Evolutionary conservation across 2,113 vertebrate genomes (phyloP), one percentile per base, ranked within the genome.

Genomic region (Bufo gargarizans): DNA sequence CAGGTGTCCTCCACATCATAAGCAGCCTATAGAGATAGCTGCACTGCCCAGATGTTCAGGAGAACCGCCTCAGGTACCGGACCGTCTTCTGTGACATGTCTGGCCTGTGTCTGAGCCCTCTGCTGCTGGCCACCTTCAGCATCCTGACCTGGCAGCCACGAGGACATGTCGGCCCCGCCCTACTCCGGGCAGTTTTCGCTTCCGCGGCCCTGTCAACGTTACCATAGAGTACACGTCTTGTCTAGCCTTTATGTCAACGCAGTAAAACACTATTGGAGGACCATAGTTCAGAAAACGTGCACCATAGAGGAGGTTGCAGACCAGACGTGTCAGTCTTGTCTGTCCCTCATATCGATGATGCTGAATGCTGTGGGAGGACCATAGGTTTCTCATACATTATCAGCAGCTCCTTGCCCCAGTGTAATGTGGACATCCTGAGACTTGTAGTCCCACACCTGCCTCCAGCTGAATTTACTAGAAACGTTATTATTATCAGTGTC

Each of bases 41-140:
- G 33, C 33, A 33, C 33, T 33, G 33, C 33, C 33, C 33, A 33
- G 33, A 33, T 33, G 33, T 33, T 33, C 33, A 33, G 33, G 33
- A 33, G 33, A 33, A 33, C 1, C 33, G 33, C 33, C 33, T 33
- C 33, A 33, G 33, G 33, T 33, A 33, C 33, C 33, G 33, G 33
- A 33, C 33, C 33, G 33, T 33, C 33, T 33, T 33, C 33, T 33
- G 33, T 33, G 33, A 33, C 33, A 33, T 33, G 33, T 33, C 33
- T 33, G 33, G 33, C 33, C 33, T 33, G 33, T 33, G 33, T 0
- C 33, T 33, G 33, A 33, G 33, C 33, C 33, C 33, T 33, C 33
- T 33, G 33, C 33, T 33, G 33, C 33, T 33, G 33, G 33, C 55
- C 55, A 91, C 5, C 65, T 67, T 86, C 86, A 90, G 79, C 92